Evolutionary conservation across 2,113 vertebrate species (phyloP), one percentile per base, ranked within the genome.

Genomic region (Puffinus mauretanicus): DNA sequence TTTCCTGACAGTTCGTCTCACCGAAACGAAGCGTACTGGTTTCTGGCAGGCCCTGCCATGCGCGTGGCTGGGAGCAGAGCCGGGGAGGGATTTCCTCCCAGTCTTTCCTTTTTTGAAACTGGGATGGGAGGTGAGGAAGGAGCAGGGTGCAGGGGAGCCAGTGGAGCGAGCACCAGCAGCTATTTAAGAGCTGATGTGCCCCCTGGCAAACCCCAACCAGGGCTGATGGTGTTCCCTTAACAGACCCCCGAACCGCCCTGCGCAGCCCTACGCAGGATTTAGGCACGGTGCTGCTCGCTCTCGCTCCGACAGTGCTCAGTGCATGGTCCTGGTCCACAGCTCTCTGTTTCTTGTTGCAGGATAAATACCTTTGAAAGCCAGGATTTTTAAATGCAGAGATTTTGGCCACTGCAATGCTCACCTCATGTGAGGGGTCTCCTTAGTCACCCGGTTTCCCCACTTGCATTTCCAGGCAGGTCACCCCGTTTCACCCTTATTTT

Each of bases 401-500:
- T 62, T 22, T 30, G 49, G 26, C 16, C 4, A 0, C 65, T 73
- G 24, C 42, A 27, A 2, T 1, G 3, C 64, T 85, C 24, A 15
- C 7, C 11, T 27, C 36, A 0, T 4, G 1, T 3, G 16, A 77
- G n/a, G 17, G 4, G 1, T 46, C 11, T 42, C 44, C 18, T 40
- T 27, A 6, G 2, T 61, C 10, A 0, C 3, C 1, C 1, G 0
- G 0, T 61, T 71, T 49, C 30, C 30, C 18, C 0, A 0, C 51
- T 40, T 40, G 47, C 32, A 6, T 86, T 81, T 78, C 57, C 32
- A 46, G 25, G 20, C 52, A 47, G 44, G 11, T 44, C 47, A 25
- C 25, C 29, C 34, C 6, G 0, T 65, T 65, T 69, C 42, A 84
- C 14, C 46, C 19, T 25, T 14, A 21, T 89, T 94, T 94, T 51